phyloP scores from a whole-genome alignment of 2,113 vertebrate species.

The Morone saxatilis region DNA sequence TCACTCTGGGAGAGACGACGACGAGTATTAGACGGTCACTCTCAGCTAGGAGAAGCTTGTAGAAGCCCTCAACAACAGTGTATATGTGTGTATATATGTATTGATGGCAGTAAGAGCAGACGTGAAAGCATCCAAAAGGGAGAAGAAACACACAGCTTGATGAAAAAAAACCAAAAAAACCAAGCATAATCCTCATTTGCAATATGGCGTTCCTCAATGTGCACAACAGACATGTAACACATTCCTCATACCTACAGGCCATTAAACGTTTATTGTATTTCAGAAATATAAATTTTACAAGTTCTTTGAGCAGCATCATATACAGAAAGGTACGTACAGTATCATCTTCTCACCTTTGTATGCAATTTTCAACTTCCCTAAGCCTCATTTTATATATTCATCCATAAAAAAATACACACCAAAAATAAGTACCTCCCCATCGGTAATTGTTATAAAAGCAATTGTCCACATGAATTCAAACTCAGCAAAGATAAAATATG shows the following conservation, averaged over 20 bases:
- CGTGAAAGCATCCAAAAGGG: not conserved
- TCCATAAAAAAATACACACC: not conserved
- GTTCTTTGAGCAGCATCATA: not conserved
- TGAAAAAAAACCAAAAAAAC: too few relatives aligned
- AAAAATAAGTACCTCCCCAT: not conserved
- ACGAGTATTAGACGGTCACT: not conserved
- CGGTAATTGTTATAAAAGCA: not conserved
- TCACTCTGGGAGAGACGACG: conserved; percentile 80
- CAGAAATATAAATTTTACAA: not conserved
- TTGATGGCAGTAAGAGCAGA: not conserved
- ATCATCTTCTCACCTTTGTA: not conserved
- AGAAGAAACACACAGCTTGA: not conserved
- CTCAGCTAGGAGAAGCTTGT: not conserved
- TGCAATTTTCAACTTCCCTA: not conserved
- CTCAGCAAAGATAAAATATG: not conserved
- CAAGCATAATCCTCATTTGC: too few relatives aligned
- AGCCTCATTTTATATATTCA: not conserved
- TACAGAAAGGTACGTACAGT: not conserved
- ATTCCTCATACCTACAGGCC: not conserved
- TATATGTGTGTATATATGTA: not conserved
- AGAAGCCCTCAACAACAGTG: not conserved
- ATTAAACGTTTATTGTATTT: conserved; percentile 3
- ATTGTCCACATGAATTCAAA: not conserved
- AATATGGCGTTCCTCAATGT: not conserved
- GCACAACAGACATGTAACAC: not conserved